These are phyloP conservation scores for Molossus molossus DNA, from an alignment of 2,797 vertebrate genomes.

Conservation along the genomic window DNA sequence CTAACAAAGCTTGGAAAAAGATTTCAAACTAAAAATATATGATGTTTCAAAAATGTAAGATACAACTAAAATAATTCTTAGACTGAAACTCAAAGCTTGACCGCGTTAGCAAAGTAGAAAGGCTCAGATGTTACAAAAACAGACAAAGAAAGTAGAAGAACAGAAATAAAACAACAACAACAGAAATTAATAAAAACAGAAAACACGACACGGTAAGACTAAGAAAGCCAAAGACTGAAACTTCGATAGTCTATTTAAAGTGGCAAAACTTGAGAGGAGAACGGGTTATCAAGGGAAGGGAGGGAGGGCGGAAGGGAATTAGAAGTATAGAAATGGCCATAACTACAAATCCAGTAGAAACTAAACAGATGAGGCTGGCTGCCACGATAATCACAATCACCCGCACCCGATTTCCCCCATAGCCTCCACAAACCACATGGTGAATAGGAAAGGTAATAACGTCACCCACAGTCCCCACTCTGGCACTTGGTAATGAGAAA, in stretches of 20 bases:
- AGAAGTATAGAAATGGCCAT: background rate
- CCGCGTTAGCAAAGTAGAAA: background rate
- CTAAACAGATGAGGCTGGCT: background rate
- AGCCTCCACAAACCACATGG: accelerated
- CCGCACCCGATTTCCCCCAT: background rate
- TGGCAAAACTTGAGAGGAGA: no score
- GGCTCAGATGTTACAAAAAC: background rate
- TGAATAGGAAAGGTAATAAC: background rate
- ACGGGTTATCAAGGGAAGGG: no score
- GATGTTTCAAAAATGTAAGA: background rate
- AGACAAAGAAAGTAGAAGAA: no score
- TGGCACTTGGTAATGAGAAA: background rate
- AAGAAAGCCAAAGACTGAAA: no score
- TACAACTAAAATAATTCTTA: constrained; percentile 4
- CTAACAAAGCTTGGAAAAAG: background rate
- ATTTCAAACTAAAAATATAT: background rate
- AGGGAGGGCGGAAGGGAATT: background rate
- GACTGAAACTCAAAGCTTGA: background rate
- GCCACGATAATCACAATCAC: accelerated
- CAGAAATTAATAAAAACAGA: no score
- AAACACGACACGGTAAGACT: no score
- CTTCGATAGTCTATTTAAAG: no score
- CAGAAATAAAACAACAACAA: no score
- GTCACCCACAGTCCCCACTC: accelerated
- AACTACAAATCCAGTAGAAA: background rate